Percentiles rank a stretch among this genome's conserved stretches.
Conservation (phyloP, 1,140 invertebrate species). For the Euura saliciscinereae region DNA sequence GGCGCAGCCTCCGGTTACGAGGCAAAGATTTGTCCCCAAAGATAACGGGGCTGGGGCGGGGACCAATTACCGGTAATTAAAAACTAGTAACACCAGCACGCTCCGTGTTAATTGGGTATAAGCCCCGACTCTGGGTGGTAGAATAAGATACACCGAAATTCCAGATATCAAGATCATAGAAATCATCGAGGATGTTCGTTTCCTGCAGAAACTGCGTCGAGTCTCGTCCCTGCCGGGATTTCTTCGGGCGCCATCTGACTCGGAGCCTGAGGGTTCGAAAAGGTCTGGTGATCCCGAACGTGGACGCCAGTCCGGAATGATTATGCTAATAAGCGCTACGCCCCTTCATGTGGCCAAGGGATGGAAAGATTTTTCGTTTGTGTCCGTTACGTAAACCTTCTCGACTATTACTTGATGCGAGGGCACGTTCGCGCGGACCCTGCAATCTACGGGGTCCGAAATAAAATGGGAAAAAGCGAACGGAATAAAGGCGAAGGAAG, state of each 20-base stretch:
- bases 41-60: not conserved
- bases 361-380: not conserved
- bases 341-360: not conserved
- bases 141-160: not conserved
- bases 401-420: conserved; percentile 1
- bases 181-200: too few species aligned
- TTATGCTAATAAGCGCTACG: not conserved
- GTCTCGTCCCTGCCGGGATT: not conserved
- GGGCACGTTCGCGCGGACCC: not conserved
- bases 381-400: not conserved
- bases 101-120: not conserved
- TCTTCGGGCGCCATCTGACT: not conserved
- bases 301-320: not conserved
- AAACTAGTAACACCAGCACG: not conserved
- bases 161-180: not conserved
- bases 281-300: not conserved
- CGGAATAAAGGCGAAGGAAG: not conserved
- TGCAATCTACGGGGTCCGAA: not conserved
- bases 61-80: conserved; percentile 3
- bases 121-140: not conserved
- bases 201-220: not conserved
- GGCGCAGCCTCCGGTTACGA: not conserved
- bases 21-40: not conserved
- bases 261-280: not conserved
- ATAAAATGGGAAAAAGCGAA: not conserved